Percentiles rank a stretch among this genome's conserved stretches.
Evolutionary conservation across 1,140 invertebrate genomes (phyloP).

Genomic region (Saccostrea glomerata): DNA sequence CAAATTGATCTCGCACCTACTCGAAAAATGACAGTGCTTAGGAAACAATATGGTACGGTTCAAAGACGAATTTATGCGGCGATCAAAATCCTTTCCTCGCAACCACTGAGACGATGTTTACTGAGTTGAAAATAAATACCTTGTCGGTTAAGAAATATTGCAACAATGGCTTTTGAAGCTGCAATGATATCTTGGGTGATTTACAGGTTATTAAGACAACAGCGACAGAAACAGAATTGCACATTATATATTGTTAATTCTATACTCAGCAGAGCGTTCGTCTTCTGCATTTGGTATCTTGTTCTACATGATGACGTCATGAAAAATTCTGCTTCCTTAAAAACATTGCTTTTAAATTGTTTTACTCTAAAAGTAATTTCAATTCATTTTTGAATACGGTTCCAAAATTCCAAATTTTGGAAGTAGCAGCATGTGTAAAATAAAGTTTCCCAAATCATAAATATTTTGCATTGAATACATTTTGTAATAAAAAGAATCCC

Average conservation of each 20-base stretch:
- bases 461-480: too few species aligned
- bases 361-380: too few species aligned
- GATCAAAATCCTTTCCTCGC: conserved; percentile 3
- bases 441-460: too few species aligned
- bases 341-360: background rate
- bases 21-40: conserved; percentile 32
- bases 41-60: conserved; percentile 33
- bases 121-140: conserved; percentile 38
- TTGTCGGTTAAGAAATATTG: conserved; percentile 34
- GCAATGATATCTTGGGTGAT: background rate
- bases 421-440: too few species aligned
- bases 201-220: conserved; percentile 7
- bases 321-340: background rate
- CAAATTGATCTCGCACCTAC: conserved; percentile 35
- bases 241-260: background rate
- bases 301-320: background rate
- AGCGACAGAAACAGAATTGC: background rate
- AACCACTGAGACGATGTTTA: conserved; percentile 12
- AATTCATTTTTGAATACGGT: too few species aligned
- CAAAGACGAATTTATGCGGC: conserved; percentile 23
- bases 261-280: background rate
- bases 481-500: too few species aligned
- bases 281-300: background rate
- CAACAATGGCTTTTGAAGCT: conserved; percentile 29
- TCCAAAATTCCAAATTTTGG: too few species aligned